Conservation (phyloP, 2,888 invertebrate species). For the Chloroclystis v-ata region DNA sequence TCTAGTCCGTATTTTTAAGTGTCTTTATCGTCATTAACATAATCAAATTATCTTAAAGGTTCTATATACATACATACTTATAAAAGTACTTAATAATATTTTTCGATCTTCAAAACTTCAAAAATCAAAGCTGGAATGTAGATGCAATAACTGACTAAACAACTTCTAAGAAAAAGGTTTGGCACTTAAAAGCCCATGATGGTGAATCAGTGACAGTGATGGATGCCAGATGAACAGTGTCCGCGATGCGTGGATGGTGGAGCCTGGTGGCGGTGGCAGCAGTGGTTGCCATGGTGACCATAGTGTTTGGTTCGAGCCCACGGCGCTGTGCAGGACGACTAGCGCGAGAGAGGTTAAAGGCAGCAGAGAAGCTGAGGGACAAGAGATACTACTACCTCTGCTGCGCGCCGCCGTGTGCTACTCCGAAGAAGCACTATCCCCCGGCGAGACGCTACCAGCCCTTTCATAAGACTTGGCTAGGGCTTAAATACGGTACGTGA, state of each 20-base stretch:
- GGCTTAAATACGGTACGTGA: constrained; percentile 63
- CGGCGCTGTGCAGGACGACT: constrained; percentile 63
- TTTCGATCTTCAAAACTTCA: no score
- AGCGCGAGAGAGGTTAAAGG: constrained; percentile 65
- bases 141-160: not conserved
- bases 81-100: no score
- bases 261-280: constrained; percentile 39
- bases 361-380: constrained; percentile 68
- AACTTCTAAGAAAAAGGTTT: not conserved
- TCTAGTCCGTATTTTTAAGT: no score
- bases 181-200: not conserved
- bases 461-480: constrained; percentile 67
- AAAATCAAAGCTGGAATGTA: not conserved
- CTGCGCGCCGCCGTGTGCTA: constrained; percentile 55
- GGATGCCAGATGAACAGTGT: constrained; percentile 32
- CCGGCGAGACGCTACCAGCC: constrained; percentile 60
- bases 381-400: constrained; percentile 64
- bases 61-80: no score
- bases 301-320: constrained; percentile 35
- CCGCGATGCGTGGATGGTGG: constrained; percentile 46
- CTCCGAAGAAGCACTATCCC: constrained; percentile 43
- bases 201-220: constrained; percentile 2
- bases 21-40: no score
- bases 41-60: no score
- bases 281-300: constrained; percentile 32